These are phyloP conservation scores for Cataglyphis albicans DNA, from an alignment of 2,888 invertebrate genomes.

Conservation along the genomic window DNA sequence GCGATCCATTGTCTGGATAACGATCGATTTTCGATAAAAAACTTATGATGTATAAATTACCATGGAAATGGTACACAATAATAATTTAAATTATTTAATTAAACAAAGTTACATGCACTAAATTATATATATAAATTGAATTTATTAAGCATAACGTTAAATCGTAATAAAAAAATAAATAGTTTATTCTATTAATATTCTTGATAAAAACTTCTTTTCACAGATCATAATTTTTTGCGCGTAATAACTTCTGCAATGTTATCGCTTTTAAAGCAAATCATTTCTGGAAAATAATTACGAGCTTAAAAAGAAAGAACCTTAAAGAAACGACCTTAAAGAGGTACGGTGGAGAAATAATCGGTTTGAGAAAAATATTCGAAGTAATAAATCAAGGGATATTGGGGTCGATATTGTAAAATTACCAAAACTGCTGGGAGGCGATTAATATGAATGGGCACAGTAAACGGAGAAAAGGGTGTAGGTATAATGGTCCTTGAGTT, in stretches of 20 bases:
- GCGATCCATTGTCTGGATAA: background rate
- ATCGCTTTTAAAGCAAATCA: background rate
- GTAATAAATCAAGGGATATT: constrained; percentile 25
- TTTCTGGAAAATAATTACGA: constrained; percentile 20
- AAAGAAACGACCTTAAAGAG: background rate
- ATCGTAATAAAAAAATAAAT: background rate
- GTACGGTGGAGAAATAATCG: background rate
- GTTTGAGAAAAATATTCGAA: background rate
- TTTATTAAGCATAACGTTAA: background rate
- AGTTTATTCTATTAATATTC: background rate
- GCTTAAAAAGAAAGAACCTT: background rate
- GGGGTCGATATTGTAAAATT: constrained; percentile 15
- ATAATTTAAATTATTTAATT: background rate
- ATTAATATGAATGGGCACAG: constrained; percentile 65
- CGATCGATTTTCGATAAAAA: background rate
- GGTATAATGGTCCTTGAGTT: constrained; percentile 62
- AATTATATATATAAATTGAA: background rate
- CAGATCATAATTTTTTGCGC: background rate
- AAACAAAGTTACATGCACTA: background rate
- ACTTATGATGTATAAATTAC: background rate
- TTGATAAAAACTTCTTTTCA: background rate
- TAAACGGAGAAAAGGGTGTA: constrained; percentile 61
- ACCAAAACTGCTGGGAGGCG: constrained; percentile 58
- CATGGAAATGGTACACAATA: background rate
- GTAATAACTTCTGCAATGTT: background rate